Conservation (phyloP, 2,888 invertebrate species). For the Archips xylosteana region DNA sequence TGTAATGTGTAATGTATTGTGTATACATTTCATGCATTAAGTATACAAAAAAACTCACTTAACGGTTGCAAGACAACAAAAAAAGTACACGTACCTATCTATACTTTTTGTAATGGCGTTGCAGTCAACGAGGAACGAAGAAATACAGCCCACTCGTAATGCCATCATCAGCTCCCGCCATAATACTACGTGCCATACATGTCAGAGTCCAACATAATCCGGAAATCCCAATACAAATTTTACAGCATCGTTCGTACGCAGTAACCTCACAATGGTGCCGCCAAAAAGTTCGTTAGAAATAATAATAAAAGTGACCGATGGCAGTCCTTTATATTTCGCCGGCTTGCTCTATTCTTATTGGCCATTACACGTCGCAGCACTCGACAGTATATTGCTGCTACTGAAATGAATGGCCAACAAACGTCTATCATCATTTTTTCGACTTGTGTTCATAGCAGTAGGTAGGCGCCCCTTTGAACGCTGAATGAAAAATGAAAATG, state of each 20-base stretch:
- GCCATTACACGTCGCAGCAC: conserved; percentile 41
- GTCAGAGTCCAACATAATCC: conserved; percentile 8
- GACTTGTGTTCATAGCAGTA: conserved; percentile 34
- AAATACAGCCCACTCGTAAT: not conserved
- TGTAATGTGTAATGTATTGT: too few relatives aligned
- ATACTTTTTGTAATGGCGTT: not conserved
- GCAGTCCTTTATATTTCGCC: conserved; percentile 39
- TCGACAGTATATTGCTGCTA: conserved; percentile 37
- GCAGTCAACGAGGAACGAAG: not conserved
- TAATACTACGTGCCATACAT: not conserved
- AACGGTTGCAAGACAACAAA: not conserved
- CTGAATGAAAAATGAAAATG: conserved; percentile 40
- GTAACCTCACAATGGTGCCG: conserved; percentile 23
- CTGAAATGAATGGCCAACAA: conserved; percentile 40
- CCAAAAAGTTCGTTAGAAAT: conserved; percentile 39
- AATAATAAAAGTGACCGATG: conserved; percentile 43
- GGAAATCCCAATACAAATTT: conserved; percentile 35
- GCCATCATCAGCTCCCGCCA: not conserved
- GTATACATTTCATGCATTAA: too few relatives aligned
- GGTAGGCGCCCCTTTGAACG: conserved; percentile 33
- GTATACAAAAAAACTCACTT: too few relatives aligned
- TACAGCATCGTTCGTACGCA: conserved; percentile 33
- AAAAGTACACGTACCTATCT: not conserved
- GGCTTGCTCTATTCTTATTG: conserved; percentile 41
- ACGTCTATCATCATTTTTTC: conserved; percentile 42